phyloP scores from a whole-genome alignment of 2,797 vertebrate species.

The Poeciliopsis paucimaculata region DNA sequence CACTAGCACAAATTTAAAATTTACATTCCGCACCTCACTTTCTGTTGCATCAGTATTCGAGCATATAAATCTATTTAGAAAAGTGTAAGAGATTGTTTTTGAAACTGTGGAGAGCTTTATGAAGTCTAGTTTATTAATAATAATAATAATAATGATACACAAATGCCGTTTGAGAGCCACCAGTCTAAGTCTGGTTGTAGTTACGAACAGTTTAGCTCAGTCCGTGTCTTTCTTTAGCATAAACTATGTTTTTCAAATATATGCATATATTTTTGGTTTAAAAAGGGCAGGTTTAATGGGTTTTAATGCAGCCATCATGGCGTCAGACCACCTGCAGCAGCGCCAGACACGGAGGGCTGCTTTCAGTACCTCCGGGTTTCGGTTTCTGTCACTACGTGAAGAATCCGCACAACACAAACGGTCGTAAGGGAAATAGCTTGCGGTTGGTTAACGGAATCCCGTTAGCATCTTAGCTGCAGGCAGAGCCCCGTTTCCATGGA shows the following conservation, averaged over 20 bases:
- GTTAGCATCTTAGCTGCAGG: not conserved
- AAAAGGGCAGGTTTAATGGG: not conserved
- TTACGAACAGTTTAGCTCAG: not conserved
- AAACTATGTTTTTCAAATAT: not conserved
- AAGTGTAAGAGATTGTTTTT: not conserved
- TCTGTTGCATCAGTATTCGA: not conserved
- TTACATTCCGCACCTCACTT: not conserved
- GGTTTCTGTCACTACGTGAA: not conserved
- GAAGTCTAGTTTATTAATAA: too few relatives aligned
- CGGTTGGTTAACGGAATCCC: not conserved
- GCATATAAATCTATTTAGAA: not conserved
- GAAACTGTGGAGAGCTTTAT: not conserved
- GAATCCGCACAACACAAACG: not conserved
- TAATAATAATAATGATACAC: too few relatives aligned
- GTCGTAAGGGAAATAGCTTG: not conserved
- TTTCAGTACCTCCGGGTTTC: not conserved
- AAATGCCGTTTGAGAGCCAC: not conserved
- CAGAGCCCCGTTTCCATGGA: not conserved
- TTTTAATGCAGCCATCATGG: not conserved
- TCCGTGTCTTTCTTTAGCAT: not conserved
- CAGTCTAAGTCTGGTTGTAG: not conserved
- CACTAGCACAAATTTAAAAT: not conserved
- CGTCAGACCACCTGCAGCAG: not conserved
- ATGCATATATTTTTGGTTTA: not conserved
- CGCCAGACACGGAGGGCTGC: not conserved